Evolutionary conservation across 2,797 vertebrate species (phyloP).

Genomic region (Pogoniulus pusillus): DNA sequence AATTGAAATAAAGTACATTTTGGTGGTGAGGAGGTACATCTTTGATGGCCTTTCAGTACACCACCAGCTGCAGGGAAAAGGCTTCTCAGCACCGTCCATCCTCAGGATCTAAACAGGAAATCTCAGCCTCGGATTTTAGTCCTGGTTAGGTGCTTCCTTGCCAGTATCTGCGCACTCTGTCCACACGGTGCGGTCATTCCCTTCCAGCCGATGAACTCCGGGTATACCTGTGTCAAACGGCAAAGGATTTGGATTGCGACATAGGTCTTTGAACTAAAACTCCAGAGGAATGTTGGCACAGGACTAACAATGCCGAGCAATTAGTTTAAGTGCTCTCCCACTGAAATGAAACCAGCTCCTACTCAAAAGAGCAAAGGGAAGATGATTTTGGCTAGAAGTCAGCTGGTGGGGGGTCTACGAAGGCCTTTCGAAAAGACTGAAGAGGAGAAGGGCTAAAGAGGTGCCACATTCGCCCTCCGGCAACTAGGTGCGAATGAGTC

Average conservation of each 20-base stretch:
- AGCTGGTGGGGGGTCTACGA: background rate
- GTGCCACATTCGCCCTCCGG: background rate
- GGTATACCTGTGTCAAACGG: constrained; percentile 27
- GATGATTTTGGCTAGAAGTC: background rate
- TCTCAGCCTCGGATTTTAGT: background rate
- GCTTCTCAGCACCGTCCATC: background rate
- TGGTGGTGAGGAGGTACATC: background rate
- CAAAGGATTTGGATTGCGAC: constrained; percentile 52
- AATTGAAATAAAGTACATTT: constrained; percentile 16
- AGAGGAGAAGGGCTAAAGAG: background rate
- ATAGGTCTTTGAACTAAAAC: constrained; percentile 58
- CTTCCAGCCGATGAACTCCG: constrained; percentile 4
- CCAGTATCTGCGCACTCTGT: background rate
- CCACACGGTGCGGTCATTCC: constrained; percentile 7
- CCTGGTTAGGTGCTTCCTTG: background rate
- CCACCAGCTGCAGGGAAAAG: background rate
- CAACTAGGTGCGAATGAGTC: background rate
- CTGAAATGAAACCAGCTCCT: constrained; percentile 23
- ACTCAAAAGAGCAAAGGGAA: background rate
- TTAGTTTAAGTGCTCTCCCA: constrained; percentile 57
- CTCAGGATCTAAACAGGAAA: background rate
- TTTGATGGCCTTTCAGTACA: background rate
- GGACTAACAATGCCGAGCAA: constrained; percentile 31
- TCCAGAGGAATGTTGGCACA: constrained; percentile 58
- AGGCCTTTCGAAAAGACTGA: background rate